These are phyloP conservation scores for Rhea americana DNA, from an alignment of 2,113 vertebrate species.

Conservation along the genomic window DNA sequence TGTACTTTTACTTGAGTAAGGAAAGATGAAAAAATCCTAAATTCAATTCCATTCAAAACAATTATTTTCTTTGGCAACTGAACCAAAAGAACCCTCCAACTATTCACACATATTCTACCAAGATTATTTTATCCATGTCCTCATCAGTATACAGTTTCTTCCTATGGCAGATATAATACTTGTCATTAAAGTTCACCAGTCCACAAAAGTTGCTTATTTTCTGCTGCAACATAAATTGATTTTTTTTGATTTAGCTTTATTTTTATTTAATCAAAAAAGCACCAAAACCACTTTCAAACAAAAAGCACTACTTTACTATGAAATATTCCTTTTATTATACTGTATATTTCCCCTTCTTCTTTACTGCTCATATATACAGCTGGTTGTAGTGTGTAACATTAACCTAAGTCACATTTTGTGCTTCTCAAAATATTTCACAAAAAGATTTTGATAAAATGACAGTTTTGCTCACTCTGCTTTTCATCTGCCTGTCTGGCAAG, in stretches of 20 bases:
- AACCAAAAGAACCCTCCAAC: slow-evolving; percentile 13
- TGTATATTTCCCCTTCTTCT: neutral
- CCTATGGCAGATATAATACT: neutral
- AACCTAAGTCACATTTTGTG: neutral
- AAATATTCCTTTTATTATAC: neutral
- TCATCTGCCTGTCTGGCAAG: neutral
- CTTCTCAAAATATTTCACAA: neutral
- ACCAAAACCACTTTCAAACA: slow-evolving; percentile 5
- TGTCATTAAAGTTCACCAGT: neutral
- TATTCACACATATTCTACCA: slow-evolving; percentile 9
- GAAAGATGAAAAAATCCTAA: slow-evolving; percentile 30
- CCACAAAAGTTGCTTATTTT: neutral
- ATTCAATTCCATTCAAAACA: slow-evolving; percentile 23
- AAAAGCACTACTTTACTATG: neutral
- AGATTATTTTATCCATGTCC: neutral
- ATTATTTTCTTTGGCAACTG: slow-evolving; percentile 35
- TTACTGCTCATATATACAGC: neutral
- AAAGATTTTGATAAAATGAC: neutral
- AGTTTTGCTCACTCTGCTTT: neutral
- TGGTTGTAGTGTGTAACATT: neutral
- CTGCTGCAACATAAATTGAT: neutral
- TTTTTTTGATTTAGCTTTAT: neutral
- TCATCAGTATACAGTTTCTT: neutral
- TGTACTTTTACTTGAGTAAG: slow-evolving; percentile 17
- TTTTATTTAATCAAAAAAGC: neutral